Base-by-base conservation (phyloP, 1,140 invertebrate genomes). In the Diachasmimorpha longicaudata region DNA sequence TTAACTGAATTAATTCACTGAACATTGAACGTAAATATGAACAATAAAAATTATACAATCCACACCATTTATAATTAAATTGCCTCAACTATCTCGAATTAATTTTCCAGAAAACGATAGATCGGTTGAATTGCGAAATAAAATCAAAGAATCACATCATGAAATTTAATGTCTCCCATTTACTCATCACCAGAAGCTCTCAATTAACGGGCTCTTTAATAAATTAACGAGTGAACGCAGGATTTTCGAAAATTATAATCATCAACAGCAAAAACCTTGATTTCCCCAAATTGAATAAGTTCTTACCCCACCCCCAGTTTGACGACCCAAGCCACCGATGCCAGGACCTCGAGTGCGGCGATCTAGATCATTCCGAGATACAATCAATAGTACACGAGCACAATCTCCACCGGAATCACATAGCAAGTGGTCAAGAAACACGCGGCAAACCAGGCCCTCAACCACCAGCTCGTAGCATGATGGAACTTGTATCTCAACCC, bases 401-500 rank as follows among this genome's bases (percentile, higher is more conserved):
- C 79, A 92, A 92, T 81, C 78, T 84, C 10, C 79, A 90, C 44
- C 82, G 91, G 21, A 85, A 87, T 74, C 78, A 79, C 19, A 85
- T 92, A 66, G 90, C 91, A 0, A 83, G 70, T 4, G 90, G 90
- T 1, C 74, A 82, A 39, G 90, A 92, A 79, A 79, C 46, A 0
- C 78, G 88, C 37, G 91, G 91, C 67, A 82, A 82, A 25, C 88
- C 88, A 10, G 90, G 91, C 39, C 90, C 90, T 8, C 91, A 91
- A 77, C 90, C 88, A 5, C 70, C 84, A n/a, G 90, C 90, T 0
- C 81, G 87, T 37, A 90, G 91, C 77, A 92, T 92, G 91, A 86
- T 86, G 81, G 81, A 88, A 78, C 72, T 92, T 81, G 90, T 92
- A 84, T 66, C 66, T 67, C 21, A 46, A 31, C 31, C 31, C 31